Evolutionary conservation across 2,113 vertebrate species (phyloP).

Genomic region (Cacatua alba): DNA sequence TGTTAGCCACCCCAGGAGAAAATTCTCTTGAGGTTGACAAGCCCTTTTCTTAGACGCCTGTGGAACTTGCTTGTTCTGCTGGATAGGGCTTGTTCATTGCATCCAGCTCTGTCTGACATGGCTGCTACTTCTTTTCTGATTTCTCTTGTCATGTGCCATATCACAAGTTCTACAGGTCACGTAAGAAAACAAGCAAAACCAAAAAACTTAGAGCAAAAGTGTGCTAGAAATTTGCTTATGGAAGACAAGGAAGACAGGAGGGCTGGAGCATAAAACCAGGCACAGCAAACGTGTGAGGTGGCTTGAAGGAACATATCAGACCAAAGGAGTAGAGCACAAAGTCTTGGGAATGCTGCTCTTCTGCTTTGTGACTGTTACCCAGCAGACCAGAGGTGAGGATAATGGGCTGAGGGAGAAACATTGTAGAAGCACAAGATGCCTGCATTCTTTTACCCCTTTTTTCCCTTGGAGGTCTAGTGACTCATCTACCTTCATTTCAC

Average conservation of each 20-base stretch:
- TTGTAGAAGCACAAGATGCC: not conserved
- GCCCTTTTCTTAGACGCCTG: not conserved
- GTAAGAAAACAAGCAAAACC: not conserved
- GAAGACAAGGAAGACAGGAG: not conserved
- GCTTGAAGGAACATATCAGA: not conserved
- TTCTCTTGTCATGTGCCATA: not conserved
- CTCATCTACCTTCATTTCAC: not conserved
- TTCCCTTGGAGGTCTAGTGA: not conserved
- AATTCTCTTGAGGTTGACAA: not conserved
- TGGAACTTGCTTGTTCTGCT: not conserved
- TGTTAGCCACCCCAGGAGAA: not conserved
- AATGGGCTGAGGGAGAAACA: not conserved
- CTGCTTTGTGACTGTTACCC: not conserved
- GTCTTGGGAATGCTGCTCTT: not conserved
- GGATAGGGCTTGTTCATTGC: not conserved
- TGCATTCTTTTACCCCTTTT: not conserved
- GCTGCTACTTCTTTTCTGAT: not conserved
- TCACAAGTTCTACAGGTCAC: not conserved
- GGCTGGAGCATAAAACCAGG: not conserved
- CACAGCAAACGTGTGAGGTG: not conserved
- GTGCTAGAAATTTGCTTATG: not conserved
- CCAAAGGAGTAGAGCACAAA: not conserved
- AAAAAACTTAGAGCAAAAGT: not conserved
- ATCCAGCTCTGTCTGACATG: not conserved
- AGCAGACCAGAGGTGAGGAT: not conserved